Base-by-base conservation (phyloP, 2,113 vertebrate genomes). In the Dryoscopus gambensis region DNA sequence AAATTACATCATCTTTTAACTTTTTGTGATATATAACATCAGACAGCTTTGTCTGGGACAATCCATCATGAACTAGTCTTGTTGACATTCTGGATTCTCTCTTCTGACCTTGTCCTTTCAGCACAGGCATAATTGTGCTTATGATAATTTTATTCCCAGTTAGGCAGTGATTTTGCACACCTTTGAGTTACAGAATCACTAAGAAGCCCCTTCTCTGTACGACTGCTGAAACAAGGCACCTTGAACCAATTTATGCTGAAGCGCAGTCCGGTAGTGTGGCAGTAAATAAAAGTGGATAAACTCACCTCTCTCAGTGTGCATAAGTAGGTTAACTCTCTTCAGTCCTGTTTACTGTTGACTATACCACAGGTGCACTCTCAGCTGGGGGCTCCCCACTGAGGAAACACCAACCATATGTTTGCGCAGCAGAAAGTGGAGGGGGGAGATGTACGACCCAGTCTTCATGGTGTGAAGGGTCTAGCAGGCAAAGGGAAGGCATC, bases 121-220 rank as follows among this genome's bases (percentile, higher is more conserved):
- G 77, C 84, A 87, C 55, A 79, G 77, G 63, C 91, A 94, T 94
- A 96, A 96, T 96, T 96, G 81, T 49, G 80, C 92, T 92, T 96
- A 95, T 91, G 90, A 93, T 97, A 96, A 95, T 94, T 95, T 95
- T 95, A 94, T 94, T 95, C 87, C 90, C 92, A 85, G 94, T 96
- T 96, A 96, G 84, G 92, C 91, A 79, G 91, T 11, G 27, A 93
- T 95, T 95, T 93, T 95, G 95, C 94, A 94, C 93, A 95, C 92
- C 87, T 96, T 94, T 74, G 93, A 92, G 94, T 87, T 92, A 74
- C 82, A 87, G 89, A 95, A 96, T 93, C 84, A 89, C 91, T 92
- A 82, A 97, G 91, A 83, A 95, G 90, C 91, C 83, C 57, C 37
- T 52, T 87, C 67, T 73, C 59, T n/a, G 39, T 64, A 68, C 9